Evolutionary conservation across 2,113 vertebrate species (phyloP).

Genomic region (Dermatemys mawii): DNA sequence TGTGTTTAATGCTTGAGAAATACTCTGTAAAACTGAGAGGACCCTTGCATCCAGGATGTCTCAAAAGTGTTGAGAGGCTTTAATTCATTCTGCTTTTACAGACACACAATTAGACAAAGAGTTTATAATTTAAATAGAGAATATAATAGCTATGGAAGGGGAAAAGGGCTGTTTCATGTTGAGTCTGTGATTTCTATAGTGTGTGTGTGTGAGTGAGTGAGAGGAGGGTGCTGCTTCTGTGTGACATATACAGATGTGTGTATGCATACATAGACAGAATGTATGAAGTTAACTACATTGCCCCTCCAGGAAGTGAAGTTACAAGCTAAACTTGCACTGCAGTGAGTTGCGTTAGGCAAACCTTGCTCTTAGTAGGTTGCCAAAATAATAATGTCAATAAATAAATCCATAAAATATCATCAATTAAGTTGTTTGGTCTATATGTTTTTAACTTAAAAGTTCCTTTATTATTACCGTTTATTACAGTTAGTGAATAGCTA

Average conservation of each 20-base stretch:
- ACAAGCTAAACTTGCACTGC: background rate
- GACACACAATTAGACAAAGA: background rate
- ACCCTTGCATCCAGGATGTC: background rate
- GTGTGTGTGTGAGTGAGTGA: too few species aligned
- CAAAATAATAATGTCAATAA: background rate
- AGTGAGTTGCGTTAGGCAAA: background rate
- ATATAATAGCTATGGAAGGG: background rate
- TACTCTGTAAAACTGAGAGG: background rate
- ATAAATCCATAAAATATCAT: background rate
- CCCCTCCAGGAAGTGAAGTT: background rate
- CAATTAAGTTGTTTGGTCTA: background rate
- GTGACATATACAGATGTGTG: background rate
- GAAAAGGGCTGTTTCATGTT: background rate
- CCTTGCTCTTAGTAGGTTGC: background rate
- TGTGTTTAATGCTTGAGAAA: background rate
- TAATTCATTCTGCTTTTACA: background rate
- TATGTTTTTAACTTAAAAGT: background rate
- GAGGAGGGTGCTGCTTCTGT: background rate
- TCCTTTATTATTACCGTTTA: background rate
- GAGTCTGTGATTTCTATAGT: background rate
- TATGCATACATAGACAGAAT: background rate
- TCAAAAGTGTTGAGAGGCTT: background rate
- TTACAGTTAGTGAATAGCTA: background rate
- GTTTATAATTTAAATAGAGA: background rate
- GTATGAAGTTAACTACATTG: background rate